Evolutionary conservation across 2,113 vertebrate species (phyloP).

Genomic region (Dasypus novemcinctus): DNA sequence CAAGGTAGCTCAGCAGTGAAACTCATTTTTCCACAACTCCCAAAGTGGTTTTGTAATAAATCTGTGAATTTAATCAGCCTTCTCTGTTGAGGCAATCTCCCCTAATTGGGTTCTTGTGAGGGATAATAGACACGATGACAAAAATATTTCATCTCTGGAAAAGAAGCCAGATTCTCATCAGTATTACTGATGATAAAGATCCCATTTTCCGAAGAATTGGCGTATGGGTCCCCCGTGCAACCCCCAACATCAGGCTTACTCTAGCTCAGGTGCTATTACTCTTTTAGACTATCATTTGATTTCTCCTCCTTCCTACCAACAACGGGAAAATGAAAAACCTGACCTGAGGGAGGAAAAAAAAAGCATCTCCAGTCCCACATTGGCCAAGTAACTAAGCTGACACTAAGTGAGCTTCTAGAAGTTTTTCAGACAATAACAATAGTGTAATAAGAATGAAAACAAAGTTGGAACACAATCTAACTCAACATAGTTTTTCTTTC

Average conservation of each 20-base stretch:
- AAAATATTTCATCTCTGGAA: constrained; percentile 46
- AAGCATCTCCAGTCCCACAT: neutral
- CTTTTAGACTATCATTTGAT: neutral
- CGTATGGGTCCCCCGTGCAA: too few relatives aligned
- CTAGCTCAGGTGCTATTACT: too few relatives aligned
- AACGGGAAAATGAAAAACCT: neutral
- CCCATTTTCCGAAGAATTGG: neutral
- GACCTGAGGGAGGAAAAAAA: neutral
- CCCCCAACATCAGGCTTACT: neutral
- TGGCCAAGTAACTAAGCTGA: neutral
- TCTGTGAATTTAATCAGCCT: constrained; percentile 61
- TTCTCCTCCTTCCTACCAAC: neutral
- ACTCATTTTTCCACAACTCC: constrained; percentile 58
- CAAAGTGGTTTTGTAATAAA: constrained; percentile 48
- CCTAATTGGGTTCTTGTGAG: constrained; percentile 56
- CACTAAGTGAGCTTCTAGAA: neutral
- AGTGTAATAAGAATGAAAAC: neutral
- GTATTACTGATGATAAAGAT: neutral
- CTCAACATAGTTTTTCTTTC: neutral
- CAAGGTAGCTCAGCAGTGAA: constrained; percentile 59
- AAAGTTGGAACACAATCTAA: neutral
- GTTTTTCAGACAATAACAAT: neutral
- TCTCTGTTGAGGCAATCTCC: constrained; percentile 39
- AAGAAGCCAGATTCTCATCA: constrained; percentile 11
- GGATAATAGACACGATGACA: constrained; percentile 40